phyloP scores from a whole-genome alignment of 2,888 invertebrate genomes.

The Gymnocheta viridis region DNA sequence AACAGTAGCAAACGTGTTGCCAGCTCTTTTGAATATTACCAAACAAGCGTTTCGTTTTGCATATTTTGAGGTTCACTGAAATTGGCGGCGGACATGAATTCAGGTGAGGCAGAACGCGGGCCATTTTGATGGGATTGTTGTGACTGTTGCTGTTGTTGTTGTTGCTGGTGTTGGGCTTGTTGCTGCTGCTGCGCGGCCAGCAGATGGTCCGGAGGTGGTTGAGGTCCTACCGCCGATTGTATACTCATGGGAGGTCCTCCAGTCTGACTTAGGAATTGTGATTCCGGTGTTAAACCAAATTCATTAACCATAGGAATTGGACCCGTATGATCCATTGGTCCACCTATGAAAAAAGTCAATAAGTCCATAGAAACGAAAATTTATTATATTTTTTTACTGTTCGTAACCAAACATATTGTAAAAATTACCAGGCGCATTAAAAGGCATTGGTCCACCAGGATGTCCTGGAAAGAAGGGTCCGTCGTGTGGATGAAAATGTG shows the following conservation, averaged over 20 bases:
- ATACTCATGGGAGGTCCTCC: conserved; percentile 81
- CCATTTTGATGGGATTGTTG: conserved; percentile 82
- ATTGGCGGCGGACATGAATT: conserved; percentile 86
- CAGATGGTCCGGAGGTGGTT: conserved; percentile 84
- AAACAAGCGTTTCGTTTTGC: conserved; percentile 89
- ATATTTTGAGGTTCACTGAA: conserved; percentile 87
- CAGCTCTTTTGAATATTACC: conserved; percentile 84
- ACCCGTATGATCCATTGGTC: conserved; percentile 88
- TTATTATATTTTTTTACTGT: neutral
- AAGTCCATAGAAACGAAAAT: conserved; percentile 9
- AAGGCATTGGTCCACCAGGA: conserved; percentile 89
- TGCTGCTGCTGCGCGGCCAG: conserved; percentile 80
- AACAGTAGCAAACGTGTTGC: conserved; percentile 80
- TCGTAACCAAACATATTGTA: neutral
- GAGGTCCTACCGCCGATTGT: conserved; percentile 82
- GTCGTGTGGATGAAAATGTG: conserved; percentile 93
- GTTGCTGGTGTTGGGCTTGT: conserved; percentile 73
- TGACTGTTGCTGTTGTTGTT: conserved; percentile 73
- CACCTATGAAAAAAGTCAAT: conserved; percentile 83
- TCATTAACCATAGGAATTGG: conserved; percentile 89
- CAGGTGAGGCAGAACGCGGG: conserved; percentile 89
- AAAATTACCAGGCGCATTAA: conserved; percentile 88
- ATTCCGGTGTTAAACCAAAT: conserved; percentile 88
- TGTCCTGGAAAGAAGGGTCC: conserved; percentile 91
- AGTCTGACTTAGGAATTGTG: conserved; percentile 83